Percentiles rank a stretch among this genome's conserved stretches.
Conservation (phyloP, 2,797 vertebrate species). For the Pangasius djambal region DNA sequence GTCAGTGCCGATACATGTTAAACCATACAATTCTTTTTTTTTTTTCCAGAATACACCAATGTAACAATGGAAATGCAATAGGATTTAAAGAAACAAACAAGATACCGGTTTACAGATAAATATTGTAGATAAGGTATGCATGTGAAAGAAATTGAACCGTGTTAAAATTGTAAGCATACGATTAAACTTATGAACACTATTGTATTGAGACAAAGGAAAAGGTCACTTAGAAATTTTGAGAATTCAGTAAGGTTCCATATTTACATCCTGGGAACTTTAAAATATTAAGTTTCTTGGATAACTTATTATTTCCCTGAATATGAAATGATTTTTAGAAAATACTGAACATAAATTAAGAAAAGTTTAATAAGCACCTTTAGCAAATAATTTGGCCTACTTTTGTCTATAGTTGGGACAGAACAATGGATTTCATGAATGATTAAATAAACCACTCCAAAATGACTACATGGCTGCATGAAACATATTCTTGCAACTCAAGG, state of each 20-base stretch:
- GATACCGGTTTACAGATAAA: not conserved
- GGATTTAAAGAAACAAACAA: not conserved
- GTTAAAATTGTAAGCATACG: not conserved
- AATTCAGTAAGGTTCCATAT: not conserved
- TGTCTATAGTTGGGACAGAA: not conserved
- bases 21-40: not conserved
- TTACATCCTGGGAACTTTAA: not conserved
- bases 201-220: not conserved
- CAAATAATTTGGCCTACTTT: not conserved
- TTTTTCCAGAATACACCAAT: no score
- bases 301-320: not conserved
- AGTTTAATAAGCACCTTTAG: not conserved
- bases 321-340: not conserved
- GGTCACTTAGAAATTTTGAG: not conserved
- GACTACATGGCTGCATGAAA: not conserved
- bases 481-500: not conserved
- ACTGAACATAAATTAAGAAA: not conserved
- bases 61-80: not conserved
- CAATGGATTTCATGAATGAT: not conserved
- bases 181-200: not conserved
- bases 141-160: not conserved
- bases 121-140: not conserved
- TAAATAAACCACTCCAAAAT: not conserved
- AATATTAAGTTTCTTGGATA: no score
- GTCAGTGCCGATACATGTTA: not conserved